A percentile compares a stretch with the other conserved stretches of the same genome.
These are phyloP conservation scores for Drosophila pseudoananassae DNA, from an alignment of 1,140 invertebrate species.

Conservation along the genomic window DNA sequence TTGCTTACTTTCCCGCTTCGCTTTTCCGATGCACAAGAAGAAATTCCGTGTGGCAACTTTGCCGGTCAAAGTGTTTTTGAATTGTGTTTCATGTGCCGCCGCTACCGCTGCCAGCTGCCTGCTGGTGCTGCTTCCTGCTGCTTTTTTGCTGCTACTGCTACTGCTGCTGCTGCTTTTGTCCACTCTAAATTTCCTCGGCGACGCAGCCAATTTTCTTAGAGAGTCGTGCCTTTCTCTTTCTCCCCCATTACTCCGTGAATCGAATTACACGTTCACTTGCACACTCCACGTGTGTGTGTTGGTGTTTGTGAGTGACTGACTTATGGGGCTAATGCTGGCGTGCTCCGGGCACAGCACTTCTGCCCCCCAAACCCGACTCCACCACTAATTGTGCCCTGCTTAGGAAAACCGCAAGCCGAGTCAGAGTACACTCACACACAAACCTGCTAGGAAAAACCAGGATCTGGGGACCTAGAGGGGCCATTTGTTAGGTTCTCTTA, in stretches of 20 bases:
- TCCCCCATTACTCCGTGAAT: conserved; percentile 51
- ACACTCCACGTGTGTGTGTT: conserved; percentile 11
- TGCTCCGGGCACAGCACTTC: conserved; percentile 33
- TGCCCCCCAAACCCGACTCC: conserved; percentile 1
- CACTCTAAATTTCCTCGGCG: conserved; percentile 73
- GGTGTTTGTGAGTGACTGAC: conserved; percentile 65
- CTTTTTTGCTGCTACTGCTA: conserved; percentile 11
- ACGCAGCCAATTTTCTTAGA: conserved; percentile 75
- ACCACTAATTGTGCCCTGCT: conserved; percentile 69
- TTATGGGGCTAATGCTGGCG: conserved; percentile 75
- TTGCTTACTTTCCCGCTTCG: conserved; percentile 50
- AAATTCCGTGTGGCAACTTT: conserved; percentile 83
- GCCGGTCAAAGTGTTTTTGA: conserved; percentile 83
- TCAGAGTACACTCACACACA: conserved; percentile 11
- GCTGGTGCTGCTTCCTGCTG: conserved; percentile 7
- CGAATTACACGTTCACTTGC: conserved; percentile 65
- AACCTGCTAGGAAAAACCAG: conserved; percentile 11
- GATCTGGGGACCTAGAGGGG: conserved; percentile 4
- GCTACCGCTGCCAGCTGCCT: conserved; percentile 35
- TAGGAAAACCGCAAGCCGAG: conserved; percentile 49
- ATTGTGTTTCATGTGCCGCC: conserved; percentile 77
- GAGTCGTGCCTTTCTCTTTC: conserved; percentile 49
- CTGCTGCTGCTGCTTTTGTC: conserved; percentile 49
- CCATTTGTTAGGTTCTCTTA: conserved; percentile 55
- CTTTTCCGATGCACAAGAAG: conserved; percentile 61